Evolutionary conservation across 2,113 vertebrate species (phyloP), one percentile per base, ranked within the genome.

Genomic region (Lophochroa leadbeateri): DNA sequence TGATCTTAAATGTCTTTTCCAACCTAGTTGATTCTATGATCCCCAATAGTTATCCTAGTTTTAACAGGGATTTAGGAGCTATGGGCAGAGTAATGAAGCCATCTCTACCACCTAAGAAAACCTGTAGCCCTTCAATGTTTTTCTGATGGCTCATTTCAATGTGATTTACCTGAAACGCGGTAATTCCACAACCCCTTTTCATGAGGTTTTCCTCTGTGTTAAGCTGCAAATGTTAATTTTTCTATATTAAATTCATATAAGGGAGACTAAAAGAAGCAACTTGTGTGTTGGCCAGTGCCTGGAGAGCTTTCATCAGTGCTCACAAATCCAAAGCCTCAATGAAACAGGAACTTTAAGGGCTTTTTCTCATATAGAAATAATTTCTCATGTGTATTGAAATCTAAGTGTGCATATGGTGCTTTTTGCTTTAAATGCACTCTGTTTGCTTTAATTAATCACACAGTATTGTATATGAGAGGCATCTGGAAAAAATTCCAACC

Each of bases 391-490:
- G 70, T 27, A 61, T 44, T 19, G 75, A 60, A 72, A 72, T 72
- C 33, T 49, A 37, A 76, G 64, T 13, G 28, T 71, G 49, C 41
- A 31, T 89, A 47, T 89, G 63, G 33, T 33, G 76, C 46, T 85
- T 82, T 81, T 68, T 79, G 27, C n/a, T 79, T 64, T 64, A 63
- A 79, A 69, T 29, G 50, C 46, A 39, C 58, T 72, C 65, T 61
- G 69, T 57, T 89, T 46, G 57, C 50, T 81, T 88, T 65, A 88
- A 82, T 86, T 93, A 86, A 84, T 88, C 23, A 37, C 44, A 15
- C 19, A 10, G 28, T 65, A 41, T 81, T 76, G 33, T 71, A 16
- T n/a, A n/a, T 27, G 85, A 50, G 68, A 81, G 39, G 39, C 75
- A 35, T 31, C 31, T 61, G 76, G 75, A 41, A 69, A 65, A 71